phyloP scores from a whole-genome alignment of 2,113 vertebrate species.

The Ammodytes dubius region DNA sequence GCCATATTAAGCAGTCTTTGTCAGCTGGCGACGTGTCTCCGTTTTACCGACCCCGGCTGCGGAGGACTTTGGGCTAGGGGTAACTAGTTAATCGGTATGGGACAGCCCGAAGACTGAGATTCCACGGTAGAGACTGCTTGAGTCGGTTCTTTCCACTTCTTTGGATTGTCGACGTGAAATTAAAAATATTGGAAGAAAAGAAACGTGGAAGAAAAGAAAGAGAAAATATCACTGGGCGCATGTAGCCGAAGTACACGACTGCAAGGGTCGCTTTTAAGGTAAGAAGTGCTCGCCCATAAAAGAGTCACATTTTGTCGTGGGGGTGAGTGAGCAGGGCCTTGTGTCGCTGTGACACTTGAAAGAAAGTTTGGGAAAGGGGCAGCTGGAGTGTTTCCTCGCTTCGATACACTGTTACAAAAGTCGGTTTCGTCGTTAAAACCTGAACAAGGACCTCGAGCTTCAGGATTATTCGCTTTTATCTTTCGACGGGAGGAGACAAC shows the following conservation, averaged over 20 bases:
- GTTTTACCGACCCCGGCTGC: constrained; percentile 15
- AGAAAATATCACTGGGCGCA: constrained; percentile 69
- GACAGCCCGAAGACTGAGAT: constrained; percentile 75
- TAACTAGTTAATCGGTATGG: constrained; percentile 74
- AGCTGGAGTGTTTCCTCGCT: constrained; percentile 24
- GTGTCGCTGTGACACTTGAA: constrained; percentile 41
- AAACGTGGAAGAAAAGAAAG: constrained; percentile 3
- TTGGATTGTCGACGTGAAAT: constrained; percentile 42
- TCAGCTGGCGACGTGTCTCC: constrained; percentile 7
- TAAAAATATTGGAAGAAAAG: constrained; percentile 18
- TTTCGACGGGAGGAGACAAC: neutral
- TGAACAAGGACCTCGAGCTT: neutral
- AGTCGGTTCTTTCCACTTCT: constrained; percentile 38
- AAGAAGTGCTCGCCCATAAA: constrained; percentile 43
- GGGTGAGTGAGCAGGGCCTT: constrained; percentile 55
- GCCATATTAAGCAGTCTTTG: constrained; percentile 40
- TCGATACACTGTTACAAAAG: constrained; percentile 1
- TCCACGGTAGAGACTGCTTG: constrained; percentile 45
- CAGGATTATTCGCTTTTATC: neutral
- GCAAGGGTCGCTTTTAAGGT: constrained; percentile 75
- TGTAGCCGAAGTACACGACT: constrained; percentile 72
- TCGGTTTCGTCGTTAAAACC: neutral
- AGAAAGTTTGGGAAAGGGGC: constrained; percentile 63
- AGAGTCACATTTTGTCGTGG: constrained; percentile 29
- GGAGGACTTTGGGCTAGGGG: constrained; percentile 59